Conservation (phyloP, 2,888 invertebrate genomes). For the Periphyllus acericola region DNA sequence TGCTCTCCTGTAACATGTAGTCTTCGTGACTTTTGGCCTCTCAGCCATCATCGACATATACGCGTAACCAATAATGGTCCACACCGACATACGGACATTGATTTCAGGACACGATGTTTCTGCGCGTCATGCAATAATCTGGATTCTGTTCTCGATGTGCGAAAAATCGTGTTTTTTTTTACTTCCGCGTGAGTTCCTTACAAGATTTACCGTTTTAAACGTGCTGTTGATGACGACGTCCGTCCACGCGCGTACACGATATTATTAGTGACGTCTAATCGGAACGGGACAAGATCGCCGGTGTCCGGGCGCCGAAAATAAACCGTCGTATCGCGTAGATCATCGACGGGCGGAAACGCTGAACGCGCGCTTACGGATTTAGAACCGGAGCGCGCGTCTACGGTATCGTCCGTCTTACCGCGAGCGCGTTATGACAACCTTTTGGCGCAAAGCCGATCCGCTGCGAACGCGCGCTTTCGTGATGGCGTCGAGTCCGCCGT, state of each 20-base stretch:
- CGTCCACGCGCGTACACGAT: background rate
- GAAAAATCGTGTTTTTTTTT: no score
- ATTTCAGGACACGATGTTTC: no score
- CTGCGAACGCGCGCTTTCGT: background rate
- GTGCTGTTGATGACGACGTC: background rate
- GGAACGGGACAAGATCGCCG: background rate
- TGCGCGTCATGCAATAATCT: no score
- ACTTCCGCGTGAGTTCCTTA: no score
- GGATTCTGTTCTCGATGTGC: no score
- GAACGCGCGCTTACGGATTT: background rate
- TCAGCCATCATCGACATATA: no score
- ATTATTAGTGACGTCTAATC: background rate
- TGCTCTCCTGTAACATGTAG: no score
- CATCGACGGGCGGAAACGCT: background rate
- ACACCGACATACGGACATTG: no score
- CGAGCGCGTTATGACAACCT: conserved; percentile 31
- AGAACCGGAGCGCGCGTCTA: background rate
- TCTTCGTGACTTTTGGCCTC: no score
- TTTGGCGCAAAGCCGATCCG: conserved; percentile 4
- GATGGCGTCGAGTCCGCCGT: background rate
- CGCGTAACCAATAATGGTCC: no score
- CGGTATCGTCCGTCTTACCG: background rate
- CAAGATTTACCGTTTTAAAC: no score
- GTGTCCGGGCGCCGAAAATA: background rate
- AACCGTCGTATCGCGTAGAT: background rate